Base-by-base conservation (phyloP, 2,113 vertebrate genomes). In the Chloebia gouldiae region DNA sequence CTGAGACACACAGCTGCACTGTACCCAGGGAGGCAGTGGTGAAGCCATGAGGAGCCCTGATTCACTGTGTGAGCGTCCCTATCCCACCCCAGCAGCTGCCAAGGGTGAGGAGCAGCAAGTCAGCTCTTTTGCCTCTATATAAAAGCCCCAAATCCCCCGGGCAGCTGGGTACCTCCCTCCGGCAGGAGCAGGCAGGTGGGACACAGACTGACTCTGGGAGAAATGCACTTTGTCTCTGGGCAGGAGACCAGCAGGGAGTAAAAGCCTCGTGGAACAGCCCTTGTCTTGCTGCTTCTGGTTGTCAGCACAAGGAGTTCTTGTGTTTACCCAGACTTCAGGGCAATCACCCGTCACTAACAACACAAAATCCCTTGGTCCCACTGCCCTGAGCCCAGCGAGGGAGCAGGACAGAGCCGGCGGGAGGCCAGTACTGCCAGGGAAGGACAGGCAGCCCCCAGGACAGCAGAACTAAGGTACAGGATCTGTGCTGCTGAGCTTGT, bases 331-430 rank as follows among this genome's bases (percentile, higher is more conserved):
- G 54, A 24, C 63, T 30, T 44, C 18, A 87, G 81, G 78, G 93
- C 88, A 92, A 37, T 88, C 0, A 5, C 27, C 88, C 54, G 86
- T 97, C 92, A 93, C 96, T 94, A 97, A 96, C 96, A 97, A 97
- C 95, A 97, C 79, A 95, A 50, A 7, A 53, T 72, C 54, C 49
- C 61, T 50, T 0, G 0, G 61, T 70, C 17, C 37, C 1, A 3
- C 59, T 44, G 70, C 86, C 78, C 77, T 4, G 51, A 47, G 72
- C 42, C 70, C 0, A 2, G 39, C 0, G 1, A 82, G n/a, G 50
- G 25, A 81, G 81, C 90, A 90, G 90, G 78, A 93, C 85, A 2
- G 78, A 95, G 92, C 81, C 0, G 2, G 60, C 12, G 45, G 61
- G 60, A 95, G 77, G 89, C 47, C 76, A 90, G 72, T 2, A 0